Evolutionary conservation across 2,113 vertebrate species (phyloP), one percentile per base, ranked within the genome.

Genomic region (Rhinolophus ferrumequinum): DNA sequence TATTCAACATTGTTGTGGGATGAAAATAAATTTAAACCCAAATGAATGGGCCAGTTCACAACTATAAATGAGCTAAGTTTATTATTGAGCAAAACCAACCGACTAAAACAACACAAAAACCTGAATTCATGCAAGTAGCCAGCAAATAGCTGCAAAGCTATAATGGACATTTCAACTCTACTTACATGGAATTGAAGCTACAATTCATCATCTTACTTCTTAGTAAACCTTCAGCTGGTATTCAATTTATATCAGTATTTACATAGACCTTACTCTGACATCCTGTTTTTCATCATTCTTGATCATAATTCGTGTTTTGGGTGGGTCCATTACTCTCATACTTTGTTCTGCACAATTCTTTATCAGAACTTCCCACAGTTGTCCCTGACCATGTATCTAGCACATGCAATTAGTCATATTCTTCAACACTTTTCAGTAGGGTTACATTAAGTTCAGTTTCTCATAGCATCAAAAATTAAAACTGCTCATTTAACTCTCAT

Each of bases 271-370:
- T 19, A 54, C 14, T 69, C 22, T 66, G 41, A 93, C 73, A 89
- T 79, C 41, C 35, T 95, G 75, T 90, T 94, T 97, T 92, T 52
- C n/a, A 6, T 60, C 54, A 15, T 64, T 91, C 35, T 86, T 73
- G 28, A 64, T n/a, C 50, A 70, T 60, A 81, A 81, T 60, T 62
- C 58, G 30, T 44, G 35, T 38, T 83, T 38, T 47, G 26, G 58
- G 18, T 64, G 38, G 80, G 64, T 83, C 18, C 80, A 47, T 88
- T 69, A n/a, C 13, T 58, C 9, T 62, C 70, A 75, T 15, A 16
- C 30, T 77, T 87, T 69, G 9, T 94, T 83, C 26, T 75, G 83
- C 15, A 0, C 89, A 85, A 85, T 66, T 90, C 58, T 41, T 95
- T 62, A 75, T 62, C 54, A 82, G 50, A 33, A 90, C 60, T 86